Percentiles rank a stretch among this genome's conserved stretches.
Conservation (phyloP, 2,888 invertebrate genomes). For the Argyresthia albistria region DNA sequence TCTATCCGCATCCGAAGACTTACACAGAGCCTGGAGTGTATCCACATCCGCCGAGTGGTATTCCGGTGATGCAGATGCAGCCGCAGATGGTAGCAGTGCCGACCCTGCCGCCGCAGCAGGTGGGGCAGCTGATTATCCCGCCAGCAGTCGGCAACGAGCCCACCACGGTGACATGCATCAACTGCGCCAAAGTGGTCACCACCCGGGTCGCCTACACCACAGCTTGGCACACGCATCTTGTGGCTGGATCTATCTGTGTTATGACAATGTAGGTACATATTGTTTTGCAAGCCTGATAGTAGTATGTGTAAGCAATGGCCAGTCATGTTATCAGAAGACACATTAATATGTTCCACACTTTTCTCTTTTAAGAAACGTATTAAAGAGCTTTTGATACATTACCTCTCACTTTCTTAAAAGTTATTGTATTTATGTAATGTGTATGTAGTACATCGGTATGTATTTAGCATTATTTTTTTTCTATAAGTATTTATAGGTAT, state of each 20-base stretch:
- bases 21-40: conserved; percentile 53
- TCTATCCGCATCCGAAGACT: conserved; percentile 32
- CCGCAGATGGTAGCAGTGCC: conserved; percentile 31
- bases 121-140: conserved; percentile 47
- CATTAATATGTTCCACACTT: too few relatives aligned
- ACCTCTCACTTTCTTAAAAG: too few relatives aligned
- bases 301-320: not conserved
- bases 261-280: conserved; percentile 53
- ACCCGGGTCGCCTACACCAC: conserved; percentile 62
- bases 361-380: too few relatives aligned
- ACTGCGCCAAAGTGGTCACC: conserved; percentile 57
- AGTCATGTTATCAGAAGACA: too few relatives aligned
- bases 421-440: too few relatives aligned
- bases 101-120: conserved; percentile 27
- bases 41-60: conserved; percentile 43
- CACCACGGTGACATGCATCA: conserved; percentile 56
- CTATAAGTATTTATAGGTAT: too few relatives aligned
- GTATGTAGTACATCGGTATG: too few relatives aligned
- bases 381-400: too few relatives aligned
- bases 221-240: conserved; percentile 63
- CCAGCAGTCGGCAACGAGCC: conserved; percentile 57
- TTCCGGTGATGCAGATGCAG: conserved; percentile 33
- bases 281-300: not conserved
- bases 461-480: too few relatives aligned
- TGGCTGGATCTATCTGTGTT: conserved; percentile 59